Evolutionary conservation across 1,140 invertebrate genomes (phyloP).

Genomic region (Stegodyphus mimosarum): DNA sequence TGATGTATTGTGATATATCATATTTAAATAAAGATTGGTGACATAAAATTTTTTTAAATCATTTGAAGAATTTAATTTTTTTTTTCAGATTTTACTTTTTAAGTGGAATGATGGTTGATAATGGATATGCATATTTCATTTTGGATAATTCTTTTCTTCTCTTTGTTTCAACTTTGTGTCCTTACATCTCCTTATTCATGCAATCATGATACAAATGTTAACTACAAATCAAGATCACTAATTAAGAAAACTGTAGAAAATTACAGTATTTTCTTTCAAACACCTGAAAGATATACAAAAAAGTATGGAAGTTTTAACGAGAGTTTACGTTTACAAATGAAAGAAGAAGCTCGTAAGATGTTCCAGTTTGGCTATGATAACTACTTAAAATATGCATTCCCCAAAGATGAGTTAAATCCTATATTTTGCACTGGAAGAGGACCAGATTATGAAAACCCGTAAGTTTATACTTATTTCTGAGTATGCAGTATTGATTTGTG

Average conservation of each 20-base stretch:
- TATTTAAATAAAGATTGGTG: too few relatives aligned
- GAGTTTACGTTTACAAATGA: slow-evolving; percentile 66
- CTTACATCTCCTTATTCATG: slow-evolving; percentile 29
- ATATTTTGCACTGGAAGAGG: slow-evolving; percentile 73
- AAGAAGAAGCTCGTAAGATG: slow-evolving; percentile 70
- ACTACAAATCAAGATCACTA: slow-evolving; percentile 2
- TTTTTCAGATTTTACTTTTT: neutral
- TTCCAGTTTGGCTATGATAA: slow-evolving; percentile 73
- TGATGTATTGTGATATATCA: too few relatives aligned
- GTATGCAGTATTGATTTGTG: too few relatives aligned
- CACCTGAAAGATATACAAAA: slow-evolving; percentile 62
- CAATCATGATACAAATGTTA: slow-evolving; percentile 45
- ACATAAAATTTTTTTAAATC: neutral
- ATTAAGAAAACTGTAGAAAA: slow-evolving; percentile 31
- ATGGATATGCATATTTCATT: slow-evolving; percentile 32
- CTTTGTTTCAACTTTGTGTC: neutral
- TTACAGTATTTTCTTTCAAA: slow-evolving; percentile 60
- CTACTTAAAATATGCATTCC: slow-evolving; percentile 74
- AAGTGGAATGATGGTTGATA: slow-evolving; percentile 28
- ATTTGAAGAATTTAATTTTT: neutral
- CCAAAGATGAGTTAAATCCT: slow-evolving; percentile 74
- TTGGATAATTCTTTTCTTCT: slow-evolving; percentile 22
- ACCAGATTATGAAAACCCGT: slow-evolving; percentile 76
- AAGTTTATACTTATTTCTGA: slow-evolving; percentile 62
- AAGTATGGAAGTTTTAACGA: slow-evolving; percentile 67